These are phyloP conservation scores for Callionymus lyra DNA, from an alignment of 2,113 vertebrate species.

Conservation along the genomic window DNA sequence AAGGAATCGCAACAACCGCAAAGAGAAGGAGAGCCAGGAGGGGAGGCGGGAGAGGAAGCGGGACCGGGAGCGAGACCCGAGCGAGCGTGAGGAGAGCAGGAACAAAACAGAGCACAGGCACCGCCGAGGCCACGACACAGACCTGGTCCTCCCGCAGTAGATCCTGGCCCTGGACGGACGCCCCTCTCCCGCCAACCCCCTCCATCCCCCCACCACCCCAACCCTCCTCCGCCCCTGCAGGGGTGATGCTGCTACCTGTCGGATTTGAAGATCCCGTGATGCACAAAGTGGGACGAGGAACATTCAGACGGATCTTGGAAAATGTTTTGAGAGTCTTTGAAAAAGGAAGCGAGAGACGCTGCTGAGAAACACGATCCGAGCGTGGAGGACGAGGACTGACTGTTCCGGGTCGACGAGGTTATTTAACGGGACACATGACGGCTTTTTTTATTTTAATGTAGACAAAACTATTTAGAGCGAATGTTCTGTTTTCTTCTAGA, in stretches of 20 bases:
- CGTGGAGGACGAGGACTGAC: slow-evolving; percentile 30
- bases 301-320: slow-evolving; percentile 37
- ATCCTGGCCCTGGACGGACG: slow-evolving; percentile 34
- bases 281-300: slow-evolving; percentile 56
- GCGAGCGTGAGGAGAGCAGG: slow-evolving; percentile 76
- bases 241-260: slow-evolving; percentile 90
- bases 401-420: slow-evolving; percentile 49
- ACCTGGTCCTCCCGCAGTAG: slow-evolving; percentile 72
- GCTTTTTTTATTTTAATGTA: slow-evolving; percentile 66
- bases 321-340: slow-evolving; percentile 28
- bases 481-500: slow-evolving; percentile 49
- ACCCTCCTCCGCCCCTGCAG: slow-evolving; percentile 30
- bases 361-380: slow-evolving; percentile 33
- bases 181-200: slow-evolving; percentile 17
- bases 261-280: slow-evolving; percentile 67
- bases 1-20: slow-evolving; percentile 79
- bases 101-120: slow-evolving; percentile 85
- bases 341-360: slow-evolving; percentile 33
- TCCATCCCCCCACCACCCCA: slow-evolving; percentile 16
- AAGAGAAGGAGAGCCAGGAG: slow-evolving; percentile 80
- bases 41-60: slow-evolving; percentile 67
- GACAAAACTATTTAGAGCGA: slow-evolving; percentile 66
- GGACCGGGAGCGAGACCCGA: slow-evolving; percentile 61
- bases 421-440: slow-evolving; percentile 61
- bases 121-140: slow-evolving; percentile 74